Conservation (phyloP, 2,888 invertebrate species). For the Eurytoma californica region DNA sequence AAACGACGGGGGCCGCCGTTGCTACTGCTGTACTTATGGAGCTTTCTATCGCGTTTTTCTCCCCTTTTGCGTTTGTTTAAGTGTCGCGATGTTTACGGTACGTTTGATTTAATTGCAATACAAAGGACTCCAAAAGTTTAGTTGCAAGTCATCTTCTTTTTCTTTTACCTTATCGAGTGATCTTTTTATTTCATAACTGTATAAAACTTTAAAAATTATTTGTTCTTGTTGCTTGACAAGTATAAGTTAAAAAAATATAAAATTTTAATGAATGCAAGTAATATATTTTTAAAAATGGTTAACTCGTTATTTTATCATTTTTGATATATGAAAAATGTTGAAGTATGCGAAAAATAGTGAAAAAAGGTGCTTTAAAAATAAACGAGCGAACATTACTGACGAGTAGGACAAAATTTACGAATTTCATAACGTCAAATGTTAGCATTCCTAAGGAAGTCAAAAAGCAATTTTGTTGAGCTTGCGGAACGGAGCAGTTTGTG, state of each 20-base stretch:
- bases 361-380: background rate
- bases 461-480: conserved; percentile 31
- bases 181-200: no score
- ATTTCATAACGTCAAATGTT: conserved; percentile 31
- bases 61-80: background rate
- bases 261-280: no score
- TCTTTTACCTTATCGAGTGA: no score
- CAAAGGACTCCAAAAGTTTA: no score
- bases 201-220: no score
- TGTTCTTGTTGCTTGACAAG: no score
- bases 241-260: no score
- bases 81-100: background rate
- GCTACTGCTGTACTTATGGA: background rate
- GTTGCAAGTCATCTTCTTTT: no score
- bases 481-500: conserved; percentile 20
- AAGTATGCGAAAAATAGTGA: background rate
- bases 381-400: background rate
- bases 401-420: background rate
- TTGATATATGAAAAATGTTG: no score
- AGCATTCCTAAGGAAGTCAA: background rate
- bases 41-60: background rate
- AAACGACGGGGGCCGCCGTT: background rate
- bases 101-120: background rate
- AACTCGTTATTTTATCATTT: no score
- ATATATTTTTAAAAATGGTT: no score